Conservation (phyloP, 2,888 invertebrate genomes). For the Cerastis leucographa region DNA sequence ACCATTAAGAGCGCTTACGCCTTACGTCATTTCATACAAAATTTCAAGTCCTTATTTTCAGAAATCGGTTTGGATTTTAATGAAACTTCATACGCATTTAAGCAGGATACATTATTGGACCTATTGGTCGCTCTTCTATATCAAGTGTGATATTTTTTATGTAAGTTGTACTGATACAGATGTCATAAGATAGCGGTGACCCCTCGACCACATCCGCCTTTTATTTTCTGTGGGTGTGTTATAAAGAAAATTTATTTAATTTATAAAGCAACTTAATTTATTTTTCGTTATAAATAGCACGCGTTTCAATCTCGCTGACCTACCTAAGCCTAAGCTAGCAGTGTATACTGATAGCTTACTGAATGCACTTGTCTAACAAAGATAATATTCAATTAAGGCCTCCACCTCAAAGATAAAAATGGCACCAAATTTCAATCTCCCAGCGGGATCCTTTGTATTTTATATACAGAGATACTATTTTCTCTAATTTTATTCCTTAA, state of each 20-base stretch:
- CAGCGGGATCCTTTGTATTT: not conserved
- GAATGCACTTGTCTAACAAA: not conserved
- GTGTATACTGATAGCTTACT: not conserved
- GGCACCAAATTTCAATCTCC: not conserved
- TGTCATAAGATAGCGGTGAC: conserved; percentile 55
- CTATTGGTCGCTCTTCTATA: not conserved
- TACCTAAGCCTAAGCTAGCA: not conserved
- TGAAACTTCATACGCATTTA: no score
- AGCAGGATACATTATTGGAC: no score
- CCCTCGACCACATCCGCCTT: conserved; percentile 33
- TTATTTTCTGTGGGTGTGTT: not conserved
- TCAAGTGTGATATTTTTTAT: conserved; percentile 17
- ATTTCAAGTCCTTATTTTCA: no score
- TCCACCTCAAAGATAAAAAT: not conserved
- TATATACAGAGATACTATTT: not conserved
- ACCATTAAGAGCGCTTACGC: no score
- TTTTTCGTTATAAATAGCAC: not conserved
- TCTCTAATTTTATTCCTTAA: no score
- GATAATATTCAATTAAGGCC: not conserved
- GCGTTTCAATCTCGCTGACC: not conserved
- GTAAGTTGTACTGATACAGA: conserved; percentile 33
- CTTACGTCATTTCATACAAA: no score
- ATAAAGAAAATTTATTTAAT: not conserved
- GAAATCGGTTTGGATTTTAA: no score
- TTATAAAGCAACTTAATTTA: not conserved